A percentile compares a stretch with the other conserved stretches of the same genome.
These are phyloP conservation scores for Amblyopsis hoosieri DNA, from an alignment of 2,797 vertebrate genomes.

Conservation along the genomic window DNA sequence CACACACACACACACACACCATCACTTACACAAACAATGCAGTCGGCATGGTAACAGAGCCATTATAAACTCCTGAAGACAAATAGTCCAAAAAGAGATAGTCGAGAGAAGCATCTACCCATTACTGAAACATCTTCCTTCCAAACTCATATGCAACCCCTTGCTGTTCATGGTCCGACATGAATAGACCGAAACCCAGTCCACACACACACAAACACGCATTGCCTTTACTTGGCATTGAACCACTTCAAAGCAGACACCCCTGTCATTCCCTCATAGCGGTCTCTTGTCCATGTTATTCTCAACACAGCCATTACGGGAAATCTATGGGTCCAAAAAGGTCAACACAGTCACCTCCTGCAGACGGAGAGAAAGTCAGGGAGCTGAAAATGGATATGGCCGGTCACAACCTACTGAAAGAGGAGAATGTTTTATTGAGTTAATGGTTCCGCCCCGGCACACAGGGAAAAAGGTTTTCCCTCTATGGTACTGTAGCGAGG, in stretches of 20 bases:
- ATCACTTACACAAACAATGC: not conserved
- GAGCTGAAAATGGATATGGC: conserved; percentile 48
- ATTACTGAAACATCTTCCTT: conserved; percentile 48
- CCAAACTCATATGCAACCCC: conserved; percentile 52
- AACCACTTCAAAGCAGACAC: conserved; percentile 63
- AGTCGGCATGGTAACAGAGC: not conserved
- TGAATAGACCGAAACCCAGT: conserved; percentile 48
- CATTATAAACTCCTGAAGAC: not conserved
- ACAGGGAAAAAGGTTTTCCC: not conserved
- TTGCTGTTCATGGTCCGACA: conserved; percentile 45
- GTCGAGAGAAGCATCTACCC: not conserved
- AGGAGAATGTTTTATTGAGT: conserved; percentile 1
- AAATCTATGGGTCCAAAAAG: conserved; percentile 71
- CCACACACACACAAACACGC: conserved; percentile 21
- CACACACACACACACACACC: conserved; percentile 1
- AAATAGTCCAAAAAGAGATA: not conserved
- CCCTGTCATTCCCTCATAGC: conserved; percentile 60
- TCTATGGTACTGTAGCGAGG: too few species aligned
- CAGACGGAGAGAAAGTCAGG: conserved; percentile 33
- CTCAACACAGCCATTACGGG: conserved; percentile 65
- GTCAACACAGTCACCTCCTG: conserved; percentile 66
- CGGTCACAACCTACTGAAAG: conserved; percentile 6
- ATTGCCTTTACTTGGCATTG: conserved; percentile 50
- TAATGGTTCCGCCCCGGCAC: conserved; percentile 17
- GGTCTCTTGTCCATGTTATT: conserved; percentile 62